Evolutionary conservation across 2,888 invertebrate species (phyloP).

Genomic region (Brachyptera putata): DNA sequence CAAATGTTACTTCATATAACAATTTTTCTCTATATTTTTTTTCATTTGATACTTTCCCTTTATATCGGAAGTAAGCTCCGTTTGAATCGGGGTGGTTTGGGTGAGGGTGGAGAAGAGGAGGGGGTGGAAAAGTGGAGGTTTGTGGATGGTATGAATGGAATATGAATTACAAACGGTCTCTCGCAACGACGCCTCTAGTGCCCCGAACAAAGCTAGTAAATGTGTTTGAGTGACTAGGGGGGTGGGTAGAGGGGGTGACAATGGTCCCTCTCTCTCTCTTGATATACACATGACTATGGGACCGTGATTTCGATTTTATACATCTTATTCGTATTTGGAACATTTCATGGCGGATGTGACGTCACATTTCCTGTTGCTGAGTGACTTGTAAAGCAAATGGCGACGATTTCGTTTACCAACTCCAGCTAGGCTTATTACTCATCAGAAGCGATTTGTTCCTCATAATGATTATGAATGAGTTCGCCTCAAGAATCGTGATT

Average conservation of each 20-base stretch:
- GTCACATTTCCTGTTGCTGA: conserved; percentile 29
- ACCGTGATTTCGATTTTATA: not conserved
- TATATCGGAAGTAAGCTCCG: conserved; percentile 27
- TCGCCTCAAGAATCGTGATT: no score
- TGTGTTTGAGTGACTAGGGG: not conserved
- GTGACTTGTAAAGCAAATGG: not conserved
- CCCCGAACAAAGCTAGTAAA: conserved; percentile 1
- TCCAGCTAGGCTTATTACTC: no score
- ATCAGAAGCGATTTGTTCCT: no score
- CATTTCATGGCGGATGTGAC: conserved; percentile 23
- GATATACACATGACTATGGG: no score
- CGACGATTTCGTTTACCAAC: no score
- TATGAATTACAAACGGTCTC: conserved; percentile 31
- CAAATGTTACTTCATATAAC: conserved; percentile 24
- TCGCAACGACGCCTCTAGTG: conserved; percentile 22
- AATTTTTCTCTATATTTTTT: conserved; percentile 20
- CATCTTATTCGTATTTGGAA: not conserved
- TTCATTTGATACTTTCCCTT: not conserved
- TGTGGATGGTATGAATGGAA: conserved; percentile 28
- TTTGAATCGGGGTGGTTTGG: conserved; percentile 14
- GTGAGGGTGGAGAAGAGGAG: not conserved
- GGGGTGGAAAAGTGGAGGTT: not conserved
- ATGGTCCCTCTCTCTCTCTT: not conserved
- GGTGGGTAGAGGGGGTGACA: not conserved
- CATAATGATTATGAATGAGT: no score